A percentile compares a stretch with the other conserved stretches of the same genome.
phyloP scores from a whole-genome alignment of 2,797 vertebrate species.

The Margarornis squamiger region DNA sequence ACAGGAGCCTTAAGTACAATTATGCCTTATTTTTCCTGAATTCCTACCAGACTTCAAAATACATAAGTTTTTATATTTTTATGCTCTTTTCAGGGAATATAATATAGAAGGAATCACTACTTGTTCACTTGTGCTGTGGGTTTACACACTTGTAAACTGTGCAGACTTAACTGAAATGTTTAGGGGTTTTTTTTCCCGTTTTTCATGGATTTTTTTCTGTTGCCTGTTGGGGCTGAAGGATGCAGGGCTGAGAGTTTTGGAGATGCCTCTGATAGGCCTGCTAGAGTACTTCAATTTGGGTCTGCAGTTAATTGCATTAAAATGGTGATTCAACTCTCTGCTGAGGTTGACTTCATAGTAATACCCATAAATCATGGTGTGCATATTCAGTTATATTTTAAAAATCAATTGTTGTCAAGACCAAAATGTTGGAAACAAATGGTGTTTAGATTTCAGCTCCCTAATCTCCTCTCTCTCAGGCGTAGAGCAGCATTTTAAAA shows the following conservation, averaged over 20 bases:
- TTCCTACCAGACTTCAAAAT: not conserved
- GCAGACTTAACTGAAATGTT: not conserved
- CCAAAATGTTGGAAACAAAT: not conserved
- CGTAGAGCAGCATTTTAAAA: not conserved
- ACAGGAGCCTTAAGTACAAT: not conserved
- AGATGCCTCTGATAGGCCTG: not conserved
- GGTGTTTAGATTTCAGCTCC: not conserved
- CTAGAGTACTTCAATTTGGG: not conserved
- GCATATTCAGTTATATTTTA: not conserved
- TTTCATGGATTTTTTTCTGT: not conserved
- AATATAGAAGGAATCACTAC: not conserved
- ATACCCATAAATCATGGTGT: not conserved
- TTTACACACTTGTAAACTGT: not conserved
- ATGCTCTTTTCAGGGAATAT: not conserved
- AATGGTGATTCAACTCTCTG: not conserved
- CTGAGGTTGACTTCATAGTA: not conserved
- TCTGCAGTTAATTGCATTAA: not conserved
- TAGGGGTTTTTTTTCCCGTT: not conserved
- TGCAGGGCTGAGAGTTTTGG: not conserved
- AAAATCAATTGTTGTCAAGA: not conserved
- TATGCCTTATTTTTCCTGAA: not conserved
- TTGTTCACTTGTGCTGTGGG: not conserved
- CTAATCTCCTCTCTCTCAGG: not conserved
- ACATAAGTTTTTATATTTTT: not conserved
- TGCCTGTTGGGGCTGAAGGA: not conserved